Percentiles rank a stretch among this genome's conserved stretches.
phyloP scores from a whole-genome alignment of 1,140 invertebrate species.

The silkworm (Bombyx mori) region DNA sequence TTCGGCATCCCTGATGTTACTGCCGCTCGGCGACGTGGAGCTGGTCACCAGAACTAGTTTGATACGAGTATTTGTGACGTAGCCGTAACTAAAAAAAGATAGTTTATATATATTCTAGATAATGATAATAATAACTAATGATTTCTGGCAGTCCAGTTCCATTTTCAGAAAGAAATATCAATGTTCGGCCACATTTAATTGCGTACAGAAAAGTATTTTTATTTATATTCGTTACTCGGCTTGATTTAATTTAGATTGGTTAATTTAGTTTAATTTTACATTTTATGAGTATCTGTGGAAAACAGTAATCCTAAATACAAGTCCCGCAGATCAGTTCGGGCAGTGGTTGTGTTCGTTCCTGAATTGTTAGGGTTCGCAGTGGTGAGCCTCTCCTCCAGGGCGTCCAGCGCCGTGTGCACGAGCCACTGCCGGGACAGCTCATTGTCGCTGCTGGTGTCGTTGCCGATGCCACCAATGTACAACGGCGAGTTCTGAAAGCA shows the following conservation, averaged over 20 bases:
- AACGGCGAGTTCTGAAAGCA: conserved; percentile 89
- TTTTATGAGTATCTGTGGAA: conserved; percentile 97
- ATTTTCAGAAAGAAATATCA: too few species aligned
- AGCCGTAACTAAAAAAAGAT: conserved; percentile 85
- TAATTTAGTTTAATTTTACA: conserved; percentile 73
- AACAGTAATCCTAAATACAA: conserved; percentile 93
- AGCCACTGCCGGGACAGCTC: conserved; percentile 88
- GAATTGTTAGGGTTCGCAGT: conserved; percentile 73
- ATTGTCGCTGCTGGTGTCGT: conserved; percentile 81
- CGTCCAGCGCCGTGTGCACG: conserved; percentile 94
- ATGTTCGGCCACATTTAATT: too few species aligned
- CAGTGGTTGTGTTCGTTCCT: conserved; percentile 34
- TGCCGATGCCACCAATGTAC: conserved; percentile 87
- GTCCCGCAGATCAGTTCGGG: conserved; percentile 81
- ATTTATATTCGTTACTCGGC: too few species aligned
- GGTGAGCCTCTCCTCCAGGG: conserved; percentile 92
- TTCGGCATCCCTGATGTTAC: conserved; percentile 92
- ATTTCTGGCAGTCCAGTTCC: too few species aligned
- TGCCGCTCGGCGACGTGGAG: conserved; percentile 91
- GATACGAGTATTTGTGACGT: conserved; percentile 97
- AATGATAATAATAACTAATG: too few species aligned
- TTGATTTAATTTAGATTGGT: too few species aligned
- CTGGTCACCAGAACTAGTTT: conserved; percentile 97
- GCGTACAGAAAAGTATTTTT: too few species aligned
- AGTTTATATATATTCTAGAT: neutral